phyloP scores from a whole-genome alignment of 2,797 vertebrate species.

The Pterois miles region DNA sequence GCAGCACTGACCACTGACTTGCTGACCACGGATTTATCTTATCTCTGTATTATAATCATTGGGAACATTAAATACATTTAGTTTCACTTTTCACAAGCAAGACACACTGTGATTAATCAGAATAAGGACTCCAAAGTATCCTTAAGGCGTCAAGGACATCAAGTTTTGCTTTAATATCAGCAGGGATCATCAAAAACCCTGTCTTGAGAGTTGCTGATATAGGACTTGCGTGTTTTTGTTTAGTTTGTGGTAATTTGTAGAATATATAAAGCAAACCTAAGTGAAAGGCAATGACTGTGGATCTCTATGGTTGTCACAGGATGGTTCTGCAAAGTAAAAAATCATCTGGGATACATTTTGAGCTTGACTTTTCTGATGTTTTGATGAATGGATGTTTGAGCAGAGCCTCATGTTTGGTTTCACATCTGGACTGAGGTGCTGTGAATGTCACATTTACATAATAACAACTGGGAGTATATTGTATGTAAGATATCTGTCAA shows the following conservation, averaged over 20 bases:
- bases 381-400: slow-evolving; percentile 24
- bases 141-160: neutral
- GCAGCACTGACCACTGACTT: neutral
- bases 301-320: neutral
- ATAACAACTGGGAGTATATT: neutral
- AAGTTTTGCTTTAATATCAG: neutral
- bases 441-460: slow-evolving; percentile 11
- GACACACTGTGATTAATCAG: neutral
- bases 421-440: slow-evolving; percentile 28
- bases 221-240: neutral
- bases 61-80: slow-evolving; percentile 13
- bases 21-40: neutral
- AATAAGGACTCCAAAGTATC: neutral
- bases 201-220: neutral
- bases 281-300: neutral
- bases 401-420: slow-evolving; percentile 16
- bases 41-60: neutral
- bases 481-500: neutral
- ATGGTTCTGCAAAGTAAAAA: slow-evolving; percentile 6
- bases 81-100: slow-evolving; percentile 27
- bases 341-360: slow-evolving; percentile 61
- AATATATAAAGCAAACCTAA: neutral
- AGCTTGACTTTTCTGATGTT: slow-evolving; percentile 27
- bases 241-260: neutral
- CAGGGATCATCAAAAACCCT: neutral